A percentile compares a stretch with the other conserved stretches of the same genome.
These are phyloP conservation scores for Zootermopsis nevadensis DNA, from an alignment of 2,888 invertebrate species.

Conservation along the genomic window DNA sequence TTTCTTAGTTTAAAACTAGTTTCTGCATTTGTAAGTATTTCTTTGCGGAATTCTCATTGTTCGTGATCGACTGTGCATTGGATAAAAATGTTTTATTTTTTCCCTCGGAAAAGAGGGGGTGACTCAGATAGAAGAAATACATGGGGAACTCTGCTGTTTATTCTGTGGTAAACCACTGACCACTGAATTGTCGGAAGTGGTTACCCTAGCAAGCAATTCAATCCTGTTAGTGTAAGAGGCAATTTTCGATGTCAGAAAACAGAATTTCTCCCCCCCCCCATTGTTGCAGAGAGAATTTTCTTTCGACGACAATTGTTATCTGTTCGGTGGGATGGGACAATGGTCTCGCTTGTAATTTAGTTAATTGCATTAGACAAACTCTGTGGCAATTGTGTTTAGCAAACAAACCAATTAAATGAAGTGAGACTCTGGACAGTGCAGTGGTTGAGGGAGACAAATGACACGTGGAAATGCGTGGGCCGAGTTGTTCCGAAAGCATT, in stretches of 20 bases:
- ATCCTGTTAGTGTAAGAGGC: constrained; percentile 38
- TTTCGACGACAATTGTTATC: background rate
- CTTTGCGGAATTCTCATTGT: too few relatives aligned
- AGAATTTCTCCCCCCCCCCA: constrained; percentile 5
- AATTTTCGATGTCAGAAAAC: constrained; percentile 40
- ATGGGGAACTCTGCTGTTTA: constrained; percentile 21
- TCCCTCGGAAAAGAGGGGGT: too few relatives aligned
- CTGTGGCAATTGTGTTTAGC: constrained; percentile 21
- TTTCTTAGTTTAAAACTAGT: too few relatives aligned
- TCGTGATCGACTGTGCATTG: too few relatives aligned
- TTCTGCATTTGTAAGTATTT: too few relatives aligned
- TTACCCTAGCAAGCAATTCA: constrained; percentile 23
- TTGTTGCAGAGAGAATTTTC: background rate
- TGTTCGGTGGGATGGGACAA: background rate
- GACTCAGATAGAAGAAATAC: background rate
- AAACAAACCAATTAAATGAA: constrained; percentile 35
- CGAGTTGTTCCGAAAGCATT: too few relatives aligned
- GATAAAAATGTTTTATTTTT: background rate
- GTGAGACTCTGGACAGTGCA: background rate
- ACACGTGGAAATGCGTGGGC: background rate
- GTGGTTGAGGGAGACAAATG: background rate
- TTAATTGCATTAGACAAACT: constrained; percentile 39
- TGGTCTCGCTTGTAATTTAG: constrained; percentile 32
- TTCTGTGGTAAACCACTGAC: constrained; percentile 38
- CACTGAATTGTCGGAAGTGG: constrained; percentile 21